Evolutionary conservation across 2,113 vertebrate genomes (phyloP).

Genomic region (Chaenocephalus aceratus): DNA sequence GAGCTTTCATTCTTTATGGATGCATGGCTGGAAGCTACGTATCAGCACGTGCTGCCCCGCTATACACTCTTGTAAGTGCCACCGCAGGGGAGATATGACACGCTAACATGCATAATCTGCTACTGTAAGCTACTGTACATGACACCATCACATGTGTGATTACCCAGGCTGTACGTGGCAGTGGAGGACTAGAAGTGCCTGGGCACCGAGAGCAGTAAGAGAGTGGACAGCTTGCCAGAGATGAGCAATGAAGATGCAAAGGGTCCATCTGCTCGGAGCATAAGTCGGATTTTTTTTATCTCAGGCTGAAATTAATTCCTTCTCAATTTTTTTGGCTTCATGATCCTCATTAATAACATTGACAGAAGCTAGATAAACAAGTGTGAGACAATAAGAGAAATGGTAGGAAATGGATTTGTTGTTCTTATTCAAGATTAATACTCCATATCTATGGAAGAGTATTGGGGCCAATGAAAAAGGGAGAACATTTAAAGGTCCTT

Average conservation of each 20-base stretch:
- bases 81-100: slow-evolving; percentile 30
- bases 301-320: slow-evolving; percentile 25
- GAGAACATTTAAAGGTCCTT: no score
- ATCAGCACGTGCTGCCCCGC: slow-evolving; percentile 18
- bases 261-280: slow-evolving; percentile 57
- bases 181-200: background rate
- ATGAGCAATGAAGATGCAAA: slow-evolving; percentile 50
- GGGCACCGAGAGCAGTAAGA: background rate
- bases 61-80: slow-evolving; percentile 7
- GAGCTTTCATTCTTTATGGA: slow-evolving; percentile 22
- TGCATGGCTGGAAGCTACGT: slow-evolving; percentile 28
- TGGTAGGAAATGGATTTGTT: background rate
- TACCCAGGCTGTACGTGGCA: background rate
- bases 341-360: slow-evolving; percentile 22
- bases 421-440: background rate
- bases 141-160: slow-evolving; percentile 24
- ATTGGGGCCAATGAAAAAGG: no score
- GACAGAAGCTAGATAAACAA: slow-evolving; percentile 13
- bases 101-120: slow-evolving; percentile 39
- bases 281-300: slow-evolving; percentile 41
- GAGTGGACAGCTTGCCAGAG: slow-evolving; percentile 30
- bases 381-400: background rate
- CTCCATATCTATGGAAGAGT: no score
- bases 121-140: background rate
- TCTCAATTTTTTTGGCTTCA: slow-evolving; percentile 16